Conservation (phyloP, 2,888 invertebrate species). For the Sussaba pulchella region DNA sequence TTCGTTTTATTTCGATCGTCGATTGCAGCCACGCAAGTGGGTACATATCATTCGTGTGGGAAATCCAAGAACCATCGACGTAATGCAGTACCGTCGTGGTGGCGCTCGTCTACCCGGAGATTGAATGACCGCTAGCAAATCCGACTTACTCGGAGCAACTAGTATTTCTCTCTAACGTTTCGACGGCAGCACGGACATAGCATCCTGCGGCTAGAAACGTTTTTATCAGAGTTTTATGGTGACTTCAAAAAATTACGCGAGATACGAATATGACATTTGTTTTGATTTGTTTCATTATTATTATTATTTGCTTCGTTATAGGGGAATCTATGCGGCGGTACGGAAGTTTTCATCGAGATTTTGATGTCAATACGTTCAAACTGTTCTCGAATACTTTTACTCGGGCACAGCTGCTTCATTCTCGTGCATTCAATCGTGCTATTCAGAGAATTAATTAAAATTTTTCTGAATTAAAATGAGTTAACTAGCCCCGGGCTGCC, state of each 20-base stretch:
- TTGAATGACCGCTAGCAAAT: slow-evolving; percentile 25
- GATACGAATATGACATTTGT: slow-evolving; percentile 1
- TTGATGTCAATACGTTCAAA: too few species aligned
- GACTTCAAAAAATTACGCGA: slow-evolving; percentile 13
- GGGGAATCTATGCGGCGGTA: too few species aligned
- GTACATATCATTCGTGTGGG: slow-evolving; percentile 30
- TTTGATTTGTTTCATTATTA: too few species aligned
- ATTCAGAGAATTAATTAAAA: neutral
- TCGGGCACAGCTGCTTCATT: neutral
- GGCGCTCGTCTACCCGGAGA: slow-evolving; percentile 22
- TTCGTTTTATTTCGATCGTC: slow-evolving; percentile 24
- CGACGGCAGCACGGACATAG: neutral
- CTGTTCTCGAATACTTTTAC: neutral
- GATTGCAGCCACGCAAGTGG: slow-evolving; percentile 33
- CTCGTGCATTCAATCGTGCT: neutral
- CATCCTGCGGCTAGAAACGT: slow-evolving; percentile 12
- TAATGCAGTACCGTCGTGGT: slow-evolving; percentile 26
- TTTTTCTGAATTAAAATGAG: neutral
- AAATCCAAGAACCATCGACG: slow-evolving; percentile 24
- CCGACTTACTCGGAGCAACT: neutral
- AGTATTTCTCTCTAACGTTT: neutral
- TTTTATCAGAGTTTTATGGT: neutral
- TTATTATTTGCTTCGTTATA: too few species aligned
- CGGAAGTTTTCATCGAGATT: too few species aligned
- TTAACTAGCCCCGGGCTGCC: neutral